Evolutionary conservation across 1,140 invertebrate genomes (phyloP).

Genomic region (Drosophila navojoa): DNA sequence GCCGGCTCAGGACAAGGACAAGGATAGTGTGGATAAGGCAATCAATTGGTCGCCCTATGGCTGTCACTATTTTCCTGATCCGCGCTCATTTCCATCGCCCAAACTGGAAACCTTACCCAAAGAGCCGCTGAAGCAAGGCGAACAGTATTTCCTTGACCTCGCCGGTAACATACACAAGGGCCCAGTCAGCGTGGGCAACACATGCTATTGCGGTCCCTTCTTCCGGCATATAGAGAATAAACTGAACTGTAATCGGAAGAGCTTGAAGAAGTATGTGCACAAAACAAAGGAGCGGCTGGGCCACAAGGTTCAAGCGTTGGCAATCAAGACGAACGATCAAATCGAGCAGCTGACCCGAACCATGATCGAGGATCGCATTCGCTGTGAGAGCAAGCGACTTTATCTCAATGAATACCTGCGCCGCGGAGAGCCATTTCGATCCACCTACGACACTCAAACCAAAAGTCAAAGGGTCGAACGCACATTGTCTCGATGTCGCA

Average conservation of each 20-base stretch:
- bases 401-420: constrained; percentile 87
- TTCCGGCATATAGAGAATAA: constrained; percentile 94
- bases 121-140: constrained; percentile 93
- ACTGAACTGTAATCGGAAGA: constrained; percentile 92
- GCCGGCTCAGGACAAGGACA: constrained; percentile 61
- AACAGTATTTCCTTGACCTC: constrained; percentile 97
- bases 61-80: constrained; percentile 94
- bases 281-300: constrained; percentile 91
- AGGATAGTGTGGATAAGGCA: constrained; percentile 83
- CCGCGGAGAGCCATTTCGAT: constrained; percentile 60
- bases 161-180: constrained; percentile 98
- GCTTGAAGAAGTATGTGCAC: constrained; percentile 93
- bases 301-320: constrained; percentile 93
- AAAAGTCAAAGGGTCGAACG: constrained; percentile 85
- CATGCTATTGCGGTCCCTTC: constrained; percentile 90
- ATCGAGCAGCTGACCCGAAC: constrained; percentile 89
- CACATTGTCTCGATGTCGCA: constrained; percentile 87
- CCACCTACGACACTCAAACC: constrained; percentile 84
- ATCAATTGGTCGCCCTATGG: constrained; percentile 93
- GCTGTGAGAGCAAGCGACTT: constrained; percentile 87
- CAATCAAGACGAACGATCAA: constrained; percentile 90
- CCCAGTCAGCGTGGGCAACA: constrained; percentile 93
- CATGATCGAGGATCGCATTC: constrained; percentile 87
- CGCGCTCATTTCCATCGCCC: constrained; percentile 92
- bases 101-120: constrained; percentile 92